Evolutionary conservation across 2,113 vertebrate species (phyloP), one percentile per base, ranked within the genome.

Genomic region (Tetrao urogallus): DNA sequence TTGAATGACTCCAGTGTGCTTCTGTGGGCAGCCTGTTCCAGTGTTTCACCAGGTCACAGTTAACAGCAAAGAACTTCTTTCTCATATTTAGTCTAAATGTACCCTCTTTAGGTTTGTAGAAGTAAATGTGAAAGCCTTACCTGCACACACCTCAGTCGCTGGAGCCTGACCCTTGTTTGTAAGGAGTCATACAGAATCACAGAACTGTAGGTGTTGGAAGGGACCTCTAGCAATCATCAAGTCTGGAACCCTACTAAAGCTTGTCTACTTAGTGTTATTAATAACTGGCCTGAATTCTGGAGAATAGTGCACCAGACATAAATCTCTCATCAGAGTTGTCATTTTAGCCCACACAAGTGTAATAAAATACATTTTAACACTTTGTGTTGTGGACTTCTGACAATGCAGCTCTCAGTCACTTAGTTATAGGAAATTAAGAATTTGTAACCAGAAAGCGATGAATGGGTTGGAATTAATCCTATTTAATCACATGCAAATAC

Each of bases 381-480:
- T 71, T 45, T 16, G 18, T 50, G 24, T 8, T 82, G 24, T 34
- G 54, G 58, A 71, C 54, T 83, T 45, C 64, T 61, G 20, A 56
- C n/a, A 87, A 71, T 34, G 78, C 81, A 85, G 30, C 38, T 40
- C n/a, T 70, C 36, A 16, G 11, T 71, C 75, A 66, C 63, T 80
- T 43, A 89, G 30, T 42, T 70, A 77, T 54, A 72, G 50, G 38
- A 82, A 93, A 50, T 50, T 2, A 93, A 79, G 42, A 75, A 19
- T 74, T 56, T 34, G n/a, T 88, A 94, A 90, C 57, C 71, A 74
- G 61, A 91, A 82, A 15, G 40, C 32, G 14, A 13, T n/a, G 61
- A 67, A n/a, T 54, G 79, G 42, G 8, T 69, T 88, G 77, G 88
- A 93, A 83, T 89, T 86, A 89, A 82, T 94, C 34, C 60, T 60